Evolutionary conservation across 2,113 vertebrate species (phyloP).

Genomic region (Sturnira hondurensis): DNA sequence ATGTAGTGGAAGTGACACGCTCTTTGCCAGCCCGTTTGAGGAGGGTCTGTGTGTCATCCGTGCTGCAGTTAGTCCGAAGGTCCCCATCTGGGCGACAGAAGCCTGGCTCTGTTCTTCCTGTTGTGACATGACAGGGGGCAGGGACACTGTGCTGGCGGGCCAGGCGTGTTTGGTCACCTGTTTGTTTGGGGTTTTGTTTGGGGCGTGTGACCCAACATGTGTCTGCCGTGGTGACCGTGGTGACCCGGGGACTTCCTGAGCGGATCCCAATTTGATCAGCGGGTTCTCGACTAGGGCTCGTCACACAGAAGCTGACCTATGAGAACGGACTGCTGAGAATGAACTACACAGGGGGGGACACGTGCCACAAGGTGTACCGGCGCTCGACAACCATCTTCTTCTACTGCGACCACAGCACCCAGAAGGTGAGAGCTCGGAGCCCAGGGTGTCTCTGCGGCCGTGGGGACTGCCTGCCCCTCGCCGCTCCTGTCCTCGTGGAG

Average conservation of each 20-base stretch:
- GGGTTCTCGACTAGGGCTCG: constrained; percentile 81
- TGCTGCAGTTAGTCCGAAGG: fast-evolving
- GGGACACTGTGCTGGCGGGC: fast-evolving
- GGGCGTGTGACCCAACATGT: fast-evolving
- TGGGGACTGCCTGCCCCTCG: fast-evolving
- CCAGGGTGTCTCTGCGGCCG: fast-evolving
- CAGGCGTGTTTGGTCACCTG: fast-evolving
- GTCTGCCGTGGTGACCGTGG: fast-evolving
- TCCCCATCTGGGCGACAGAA: fast-evolving
- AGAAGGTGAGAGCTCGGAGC: constrained; percentile 79
- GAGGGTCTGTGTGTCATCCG: fast-evolving
- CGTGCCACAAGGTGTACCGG: constrained; percentile 89
- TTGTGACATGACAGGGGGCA: fast-evolving
- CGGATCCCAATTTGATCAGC: fast-evolving
- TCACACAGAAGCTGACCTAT: constrained; percentile 86
- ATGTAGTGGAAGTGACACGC: fast-evolving
- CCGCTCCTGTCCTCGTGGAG: fast-evolving
- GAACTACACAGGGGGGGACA: constrained; percentile 91
- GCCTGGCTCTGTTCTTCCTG: too few species aligned
- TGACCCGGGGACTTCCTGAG: fast-evolving
- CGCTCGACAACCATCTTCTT: constrained; percentile 93
- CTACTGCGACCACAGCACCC: constrained; percentile 86
- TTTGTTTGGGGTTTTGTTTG: not conserved
- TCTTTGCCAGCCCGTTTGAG: fast-evolving
- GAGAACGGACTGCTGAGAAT: constrained; percentile 92